Conservation (phyloP, 2,797 vertebrate species). For the Enteromius afrohamiltoni region DNA sequence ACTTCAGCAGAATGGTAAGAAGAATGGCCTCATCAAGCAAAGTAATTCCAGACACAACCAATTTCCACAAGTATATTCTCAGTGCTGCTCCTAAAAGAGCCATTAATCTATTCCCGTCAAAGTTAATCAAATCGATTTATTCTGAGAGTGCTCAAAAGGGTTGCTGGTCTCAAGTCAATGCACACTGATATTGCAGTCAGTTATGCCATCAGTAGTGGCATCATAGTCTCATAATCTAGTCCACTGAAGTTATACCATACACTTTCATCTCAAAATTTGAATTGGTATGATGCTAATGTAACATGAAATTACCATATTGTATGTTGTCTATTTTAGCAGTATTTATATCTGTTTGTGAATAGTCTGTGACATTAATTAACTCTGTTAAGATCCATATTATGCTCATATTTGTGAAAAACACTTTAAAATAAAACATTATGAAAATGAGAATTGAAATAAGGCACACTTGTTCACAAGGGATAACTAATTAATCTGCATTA, state of each 20-base stretch:
- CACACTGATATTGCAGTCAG: constrained; percentile 8
- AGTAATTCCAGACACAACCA: constrained; percentile 30
- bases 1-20: background rate
- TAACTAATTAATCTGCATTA: background rate
- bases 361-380: background rate
- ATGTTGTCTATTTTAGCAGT: background rate
- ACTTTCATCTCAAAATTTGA: background rate
- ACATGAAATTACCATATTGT: background rate
- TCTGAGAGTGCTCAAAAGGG: constrained; percentile 25
- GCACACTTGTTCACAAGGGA: background rate
- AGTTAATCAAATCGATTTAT: constrained; percentile 43
- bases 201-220: background rate
- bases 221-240: constrained; percentile 5
- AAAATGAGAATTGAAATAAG: background rate
- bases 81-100: constrained; percentile 31
- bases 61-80: constrained; percentile 36
- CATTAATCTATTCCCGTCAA: constrained; percentile 36
- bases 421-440: background rate
- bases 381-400: background rate
- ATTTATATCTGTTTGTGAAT: background rate
- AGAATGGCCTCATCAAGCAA: constrained; percentile 26
- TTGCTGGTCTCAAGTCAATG: constrained; percentile 19
- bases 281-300: background rate
- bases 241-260: background rate
- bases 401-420: background rate